Percentiles rank a stretch among this genome's conserved stretches.
Conservation (phyloP, 2,888 invertebrate genomes). For the Nebria salina region DNA sequence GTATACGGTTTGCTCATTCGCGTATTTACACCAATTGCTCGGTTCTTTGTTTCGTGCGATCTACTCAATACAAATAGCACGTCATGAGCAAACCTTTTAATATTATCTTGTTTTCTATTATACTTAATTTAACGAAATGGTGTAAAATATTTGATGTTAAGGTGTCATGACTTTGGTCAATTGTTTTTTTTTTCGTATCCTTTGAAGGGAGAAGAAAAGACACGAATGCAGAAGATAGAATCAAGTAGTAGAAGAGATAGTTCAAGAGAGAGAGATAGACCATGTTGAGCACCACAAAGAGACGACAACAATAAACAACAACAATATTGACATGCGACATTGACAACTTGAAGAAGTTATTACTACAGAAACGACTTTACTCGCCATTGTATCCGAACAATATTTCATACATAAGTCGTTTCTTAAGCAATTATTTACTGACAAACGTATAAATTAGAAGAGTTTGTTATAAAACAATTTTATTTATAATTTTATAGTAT, state of each 20-base stretch:
- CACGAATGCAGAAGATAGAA: background rate
- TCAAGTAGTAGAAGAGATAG: constrained; percentile 9
- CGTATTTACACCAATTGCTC: background rate
- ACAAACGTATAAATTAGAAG: constrained; percentile 11
- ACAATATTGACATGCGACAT: constrained; percentile 62
- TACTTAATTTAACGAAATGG: background rate
- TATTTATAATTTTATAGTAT: background rate
- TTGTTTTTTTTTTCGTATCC: background rate
- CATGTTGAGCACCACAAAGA: constrained; percentile 55
- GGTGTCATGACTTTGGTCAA: constrained; percentile 1
- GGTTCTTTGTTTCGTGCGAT: too few species aligned
- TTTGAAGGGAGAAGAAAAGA: constrained; percentile 16
- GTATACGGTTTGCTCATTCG: background rate
- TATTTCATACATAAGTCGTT: constrained; percentile 17
- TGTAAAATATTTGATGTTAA: background rate
- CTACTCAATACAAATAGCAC: too few species aligned
- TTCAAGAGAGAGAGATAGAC: constrained; percentile 50
- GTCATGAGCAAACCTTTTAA: background rate
- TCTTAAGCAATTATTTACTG: constrained; percentile 39
- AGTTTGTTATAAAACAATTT: background rate
- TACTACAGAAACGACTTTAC: constrained; percentile 44
- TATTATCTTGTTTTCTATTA: background rate
- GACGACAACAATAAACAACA: constrained; percentile 63
- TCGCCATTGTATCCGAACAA: background rate
- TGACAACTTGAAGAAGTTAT: constrained; percentile 51